phyloP scores from a whole-genome alignment of 2,888 invertebrate species.

The Steinernema scapterisci region DNA sequence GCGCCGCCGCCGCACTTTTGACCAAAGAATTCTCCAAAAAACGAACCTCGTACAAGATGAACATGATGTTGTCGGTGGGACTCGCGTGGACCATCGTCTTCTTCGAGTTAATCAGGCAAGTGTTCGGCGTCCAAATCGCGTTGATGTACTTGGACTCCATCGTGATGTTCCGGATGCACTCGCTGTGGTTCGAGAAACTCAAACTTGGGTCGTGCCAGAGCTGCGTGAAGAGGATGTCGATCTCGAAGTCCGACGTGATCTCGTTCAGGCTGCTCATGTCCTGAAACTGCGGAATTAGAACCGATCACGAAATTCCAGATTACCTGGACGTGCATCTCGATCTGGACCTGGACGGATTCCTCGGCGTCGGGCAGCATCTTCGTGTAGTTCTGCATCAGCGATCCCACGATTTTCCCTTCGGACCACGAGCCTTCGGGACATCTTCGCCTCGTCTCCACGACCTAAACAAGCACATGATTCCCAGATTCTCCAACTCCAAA shows the following conservation, averaged over 20 bases:
- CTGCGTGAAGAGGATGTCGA: slow-evolving; percentile 66
- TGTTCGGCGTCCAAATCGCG: slow-evolving; percentile 67
- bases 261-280: slow-evolving; percentile 67
- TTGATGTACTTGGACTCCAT: slow-evolving; percentile 62
- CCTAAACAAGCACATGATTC: slow-evolving; percentile 44
- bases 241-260: slow-evolving; percentile 67
- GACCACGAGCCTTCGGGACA: slow-evolving; percentile 61
- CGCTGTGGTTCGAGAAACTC: slow-evolving; percentile 45
- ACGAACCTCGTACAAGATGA: slow-evolving; percentile 58
- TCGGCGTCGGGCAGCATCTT: slow-evolving; percentile 66
- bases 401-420: slow-evolving; percentile 62
- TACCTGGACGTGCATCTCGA: slow-evolving; percentile 65
- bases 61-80: slow-evolving; percentile 67
- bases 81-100: slow-evolving; percentile 63
- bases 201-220: slow-evolving; percentile 66
- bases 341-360: slow-evolving; percentile 60
- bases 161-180: slow-evolving; percentile 64
- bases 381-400: slow-evolving; percentile 64
- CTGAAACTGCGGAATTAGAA: slow-evolving; percentile 43
- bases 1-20: no score
- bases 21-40: slow-evolving; percentile 17
- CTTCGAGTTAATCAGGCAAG: slow-evolving; percentile 66
- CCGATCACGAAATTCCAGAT: neutral
- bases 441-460: slow-evolving; percentile 56
- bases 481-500: neutral